Evolutionary conservation across 2,797 vertebrate species (phyloP).

Genomic region (Margarornis squamiger): DNA sequence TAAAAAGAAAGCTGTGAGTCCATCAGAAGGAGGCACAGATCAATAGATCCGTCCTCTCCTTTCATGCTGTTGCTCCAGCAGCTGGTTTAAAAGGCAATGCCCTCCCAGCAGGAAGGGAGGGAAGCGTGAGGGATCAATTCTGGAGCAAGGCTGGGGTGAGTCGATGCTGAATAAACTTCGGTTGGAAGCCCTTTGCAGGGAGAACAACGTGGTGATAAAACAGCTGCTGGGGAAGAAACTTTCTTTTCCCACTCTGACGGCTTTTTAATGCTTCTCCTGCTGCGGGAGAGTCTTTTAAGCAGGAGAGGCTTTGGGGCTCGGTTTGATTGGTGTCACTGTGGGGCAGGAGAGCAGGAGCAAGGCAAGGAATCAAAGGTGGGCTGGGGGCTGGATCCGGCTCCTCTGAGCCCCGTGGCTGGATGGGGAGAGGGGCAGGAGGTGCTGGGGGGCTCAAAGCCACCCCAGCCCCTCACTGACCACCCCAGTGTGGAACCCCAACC

Average conservation of each 20-base stretch:
- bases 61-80: neutral
- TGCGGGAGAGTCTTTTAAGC: neutral
- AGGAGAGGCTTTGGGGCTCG: neutral
- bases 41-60: neutral
- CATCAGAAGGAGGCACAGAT: neutral
- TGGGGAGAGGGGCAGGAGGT: neutral
- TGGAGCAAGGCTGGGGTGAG: neutral
- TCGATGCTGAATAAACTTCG: neutral
- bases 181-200: neutral
- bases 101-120: neutral
- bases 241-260: neutral
- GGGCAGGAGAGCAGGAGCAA: neutral
- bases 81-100: neutral
- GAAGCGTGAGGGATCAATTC: neutral
- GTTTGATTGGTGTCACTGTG: neutral
- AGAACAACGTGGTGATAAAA: neutral
- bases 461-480: fast-evolving
- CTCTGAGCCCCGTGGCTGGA: fast-evolving
- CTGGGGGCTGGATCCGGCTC: fast-evolving
- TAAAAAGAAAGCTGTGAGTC: constrained; percentile 5
- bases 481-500: fast-evolving
- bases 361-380: neutral
- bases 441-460: fast-evolving
- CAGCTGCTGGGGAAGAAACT: neutral
- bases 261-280: neutral